phyloP scores from a whole-genome alignment of 2,888 invertebrate species.

The Malachius bipustulatus region DNA sequence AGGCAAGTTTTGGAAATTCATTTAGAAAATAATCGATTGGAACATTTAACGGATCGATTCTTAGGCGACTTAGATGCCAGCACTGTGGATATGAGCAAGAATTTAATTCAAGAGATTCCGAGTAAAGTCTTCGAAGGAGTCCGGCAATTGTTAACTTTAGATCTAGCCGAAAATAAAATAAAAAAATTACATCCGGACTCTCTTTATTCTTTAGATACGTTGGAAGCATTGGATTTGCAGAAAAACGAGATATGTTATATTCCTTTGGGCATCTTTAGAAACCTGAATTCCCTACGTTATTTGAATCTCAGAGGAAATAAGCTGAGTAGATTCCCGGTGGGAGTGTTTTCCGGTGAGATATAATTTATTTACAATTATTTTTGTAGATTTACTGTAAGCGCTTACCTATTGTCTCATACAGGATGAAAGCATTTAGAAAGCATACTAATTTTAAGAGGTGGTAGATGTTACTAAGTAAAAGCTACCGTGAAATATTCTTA shows the following conservation, averaged over 20 bases:
- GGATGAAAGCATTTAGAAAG: no score
- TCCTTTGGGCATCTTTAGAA: slow-evolving; percentile 29
- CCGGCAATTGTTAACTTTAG: slow-evolving; percentile 25
- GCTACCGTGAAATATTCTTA: no score
- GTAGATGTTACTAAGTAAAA: no score
- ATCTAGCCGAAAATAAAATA: slow-evolving; percentile 29
- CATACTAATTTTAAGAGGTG: no score
- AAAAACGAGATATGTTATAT: slow-evolving; percentile 28
- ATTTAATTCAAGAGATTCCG: slow-evolving; percentile 25
- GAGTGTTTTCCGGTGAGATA: slow-evolving; percentile 25
- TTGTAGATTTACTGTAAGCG: no score
- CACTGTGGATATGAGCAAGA: slow-evolving; percentile 25
- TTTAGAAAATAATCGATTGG: slow-evolving; percentile 27
- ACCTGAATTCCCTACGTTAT: slow-evolving; percentile 22
- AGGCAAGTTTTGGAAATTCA: slow-evolving; percentile 29
- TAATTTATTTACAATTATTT: not conserved
- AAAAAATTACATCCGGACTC: slow-evolving; percentile 24
- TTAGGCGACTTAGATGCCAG: slow-evolving; percentile 26
- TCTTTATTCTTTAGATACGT: slow-evolving; percentile 24
- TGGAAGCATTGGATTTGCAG: slow-evolving; percentile 29
- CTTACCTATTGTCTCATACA: no score
- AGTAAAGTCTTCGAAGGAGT: slow-evolving; percentile 26
- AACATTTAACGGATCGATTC: slow-evolving; percentile 24
- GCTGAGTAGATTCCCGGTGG: slow-evolving; percentile 24
- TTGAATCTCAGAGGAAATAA: slow-evolving; percentile 30